These are phyloP conservation scores for Metalampra italica DNA, from an alignment of 2,888 invertebrate genomes.

Conservation along the genomic window DNA sequence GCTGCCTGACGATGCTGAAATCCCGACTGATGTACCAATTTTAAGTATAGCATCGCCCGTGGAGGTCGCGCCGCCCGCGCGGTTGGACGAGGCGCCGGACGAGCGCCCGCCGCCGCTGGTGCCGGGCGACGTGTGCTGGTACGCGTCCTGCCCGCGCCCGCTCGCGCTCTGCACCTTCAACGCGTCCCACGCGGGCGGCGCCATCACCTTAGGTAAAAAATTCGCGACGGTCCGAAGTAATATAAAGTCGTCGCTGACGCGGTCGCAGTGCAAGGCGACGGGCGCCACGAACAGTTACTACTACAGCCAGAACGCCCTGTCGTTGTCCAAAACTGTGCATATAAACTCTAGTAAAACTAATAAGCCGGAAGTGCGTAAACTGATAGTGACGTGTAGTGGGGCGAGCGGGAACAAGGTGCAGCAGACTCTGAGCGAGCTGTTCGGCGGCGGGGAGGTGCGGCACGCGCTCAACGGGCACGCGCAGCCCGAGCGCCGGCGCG, in stretches of 20 bases:
- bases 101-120: conserved; percentile 45
- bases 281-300: conserved; percentile 53
- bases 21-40: conserved; percentile 34
- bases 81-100: conserved; percentile 31
- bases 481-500: conserved; percentile 22
- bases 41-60: conserved; percentile 33
- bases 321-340: conserved; percentile 65
- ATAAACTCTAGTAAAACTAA: conserved; percentile 63
- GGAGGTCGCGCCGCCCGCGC: conserved; percentile 32
- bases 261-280: conserved; percentile 55
- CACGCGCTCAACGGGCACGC: conserved; percentile 48
- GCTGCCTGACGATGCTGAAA: conserved; percentile 52
- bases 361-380: conserved; percentile 70
- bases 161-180: conserved; percentile 78
- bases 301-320: conserved; percentile 53
- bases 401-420: conserved; percentile 34
- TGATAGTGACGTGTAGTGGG: conserved; percentile 69
- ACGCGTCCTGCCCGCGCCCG: conserved; percentile 78
- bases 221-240: conserved; percentile 71
- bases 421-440: conserved; percentile 55
- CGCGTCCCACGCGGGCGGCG: conserved; percentile 77
- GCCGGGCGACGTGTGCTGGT: conserved; percentile 67
- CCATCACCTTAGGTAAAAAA: conserved; percentile 72
- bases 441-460: conserved; percentile 38
- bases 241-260: conserved; percentile 65